Evolutionary conservation across 2,797 vertebrate genomes (phyloP).

Genomic region (Micromesistius poutassou): DNA sequence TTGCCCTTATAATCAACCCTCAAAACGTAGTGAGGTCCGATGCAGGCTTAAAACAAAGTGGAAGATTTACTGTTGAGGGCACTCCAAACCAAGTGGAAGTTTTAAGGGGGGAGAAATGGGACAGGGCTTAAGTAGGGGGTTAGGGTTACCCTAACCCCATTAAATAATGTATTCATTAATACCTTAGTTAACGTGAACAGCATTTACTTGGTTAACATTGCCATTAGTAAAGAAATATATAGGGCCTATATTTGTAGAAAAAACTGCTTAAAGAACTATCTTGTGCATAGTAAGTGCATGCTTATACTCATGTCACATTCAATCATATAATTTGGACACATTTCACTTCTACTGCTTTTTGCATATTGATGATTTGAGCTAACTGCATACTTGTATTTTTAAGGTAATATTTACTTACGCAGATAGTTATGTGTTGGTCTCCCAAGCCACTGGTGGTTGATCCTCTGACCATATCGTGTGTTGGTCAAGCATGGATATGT

Average conservation of each 20-base stretch:
- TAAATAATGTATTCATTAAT: too few species aligned
- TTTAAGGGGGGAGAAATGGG: too few species aligned
- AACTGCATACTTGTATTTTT: neutral
- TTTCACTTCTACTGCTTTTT: neutral
- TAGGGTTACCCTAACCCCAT: too few species aligned
- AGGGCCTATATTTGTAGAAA: neutral
- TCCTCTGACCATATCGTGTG: slow-evolving; percentile 66
- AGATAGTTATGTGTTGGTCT: slow-evolving; percentile 65
- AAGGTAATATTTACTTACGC: slow-evolving; percentile 61
- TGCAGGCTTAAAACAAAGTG: too few species aligned
- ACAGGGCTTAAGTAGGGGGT: too few species aligned
- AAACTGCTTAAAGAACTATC: neutral
- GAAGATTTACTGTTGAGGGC: too few species aligned
- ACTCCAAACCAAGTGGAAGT: too few species aligned
- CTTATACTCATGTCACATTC: neutral
- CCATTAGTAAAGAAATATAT: neutral
- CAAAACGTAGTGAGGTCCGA: too few species aligned
- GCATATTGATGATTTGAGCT: neutral
- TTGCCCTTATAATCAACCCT: too few species aligned
- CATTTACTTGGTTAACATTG: too few species aligned
- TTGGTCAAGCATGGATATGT: slow-evolving; percentile 19
- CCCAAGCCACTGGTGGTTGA: slow-evolving; percentile 63
- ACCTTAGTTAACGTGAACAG: too few species aligned
- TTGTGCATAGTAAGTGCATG: neutral
- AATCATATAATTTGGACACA: neutral